A percentile compares a stretch with the other conserved stretches of the same genome.
phyloP scores from a whole-genome alignment of 2,797 vertebrate species.

The Pipistrellus pipistrellus region DNA sequence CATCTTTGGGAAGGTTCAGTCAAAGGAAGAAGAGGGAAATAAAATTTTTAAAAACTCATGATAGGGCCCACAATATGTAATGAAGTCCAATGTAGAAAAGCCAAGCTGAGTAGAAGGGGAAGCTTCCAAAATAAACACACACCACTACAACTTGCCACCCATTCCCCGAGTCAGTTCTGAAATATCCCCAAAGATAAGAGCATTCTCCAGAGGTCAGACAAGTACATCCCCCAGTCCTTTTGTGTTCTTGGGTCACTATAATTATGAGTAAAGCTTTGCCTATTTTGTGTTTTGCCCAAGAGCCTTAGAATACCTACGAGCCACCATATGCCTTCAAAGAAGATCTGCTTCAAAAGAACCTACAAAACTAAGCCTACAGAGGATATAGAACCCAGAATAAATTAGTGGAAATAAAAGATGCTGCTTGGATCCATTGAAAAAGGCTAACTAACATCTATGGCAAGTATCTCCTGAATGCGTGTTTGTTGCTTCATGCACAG shows the following conservation, averaged over 20 bases:
- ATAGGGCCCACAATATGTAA: not conserved
- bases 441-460: not conserved
- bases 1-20: not conserved
- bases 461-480: not conserved
- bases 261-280: not conserved
- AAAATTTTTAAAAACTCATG: not conserved
- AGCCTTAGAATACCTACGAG: not conserved
- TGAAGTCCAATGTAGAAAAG: not conserved
- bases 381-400: not conserved
- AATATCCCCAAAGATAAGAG: not conserved
- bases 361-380: slow-evolving; percentile 10
- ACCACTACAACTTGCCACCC: not conserved
- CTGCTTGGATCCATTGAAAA: not conserved
- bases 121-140: slow-evolving; percentile 7
- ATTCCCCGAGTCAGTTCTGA: slow-evolving; percentile 28
- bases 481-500: not conserved
- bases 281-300: not conserved
- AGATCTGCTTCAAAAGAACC: not conserved
- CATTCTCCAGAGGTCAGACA: not conserved
- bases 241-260: not conserved
- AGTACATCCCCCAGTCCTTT: not conserved
- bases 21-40: not conserved
- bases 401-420: not conserved
- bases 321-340: not conserved
- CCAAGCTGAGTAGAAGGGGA: slow-evolving; percentile 21